Conservation (phyloP, 2,113 vertebrate genomes). For the Pelvicachromis taeniatus region DNA sequence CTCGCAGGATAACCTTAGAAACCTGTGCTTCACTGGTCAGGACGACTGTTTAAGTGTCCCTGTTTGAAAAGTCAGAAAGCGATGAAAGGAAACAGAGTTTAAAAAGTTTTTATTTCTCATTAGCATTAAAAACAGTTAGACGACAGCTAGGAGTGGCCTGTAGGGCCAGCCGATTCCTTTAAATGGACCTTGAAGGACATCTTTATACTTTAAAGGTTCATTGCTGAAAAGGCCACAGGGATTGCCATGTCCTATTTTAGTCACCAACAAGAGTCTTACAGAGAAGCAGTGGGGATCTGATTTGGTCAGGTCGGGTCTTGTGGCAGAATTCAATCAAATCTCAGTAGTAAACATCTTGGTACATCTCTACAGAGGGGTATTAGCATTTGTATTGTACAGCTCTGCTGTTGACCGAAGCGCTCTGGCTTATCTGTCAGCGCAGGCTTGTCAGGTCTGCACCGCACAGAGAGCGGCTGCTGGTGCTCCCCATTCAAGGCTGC, state of each 20-base stretch:
- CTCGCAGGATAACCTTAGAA: neutral
- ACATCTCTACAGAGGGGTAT: slow-evolving; percentile 33
- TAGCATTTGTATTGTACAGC: slow-evolving; percentile 54
- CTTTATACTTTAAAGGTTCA: neutral
- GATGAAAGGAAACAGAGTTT: neutral
- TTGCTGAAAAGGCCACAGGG: slow-evolving; percentile 1
- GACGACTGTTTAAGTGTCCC: neutral
- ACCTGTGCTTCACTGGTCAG: neutral
- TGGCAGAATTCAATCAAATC: slow-evolving; percentile 47
- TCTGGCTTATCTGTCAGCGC: slow-evolving; percentile 54
- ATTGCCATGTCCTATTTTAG: slow-evolving; percentile 36
- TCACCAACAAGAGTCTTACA: slow-evolving; percentile 30
- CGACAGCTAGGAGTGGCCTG: neutral
- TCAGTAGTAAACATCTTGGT: slow-evolving; percentile 35
- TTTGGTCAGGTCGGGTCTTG: slow-evolving; percentile 6
- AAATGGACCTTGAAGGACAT: slow-evolving; percentile 10
- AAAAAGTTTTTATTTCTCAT: slow-evolving; percentile 1
- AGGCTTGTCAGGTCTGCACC: slow-evolving; percentile 52
- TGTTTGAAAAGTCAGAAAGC: neutral
- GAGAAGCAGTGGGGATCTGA: slow-evolving; percentile 46
- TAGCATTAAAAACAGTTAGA: neutral
- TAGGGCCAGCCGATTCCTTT: neutral
- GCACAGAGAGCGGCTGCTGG: slow-evolving; percentile 15
- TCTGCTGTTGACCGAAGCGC: slow-evolving; percentile 37
- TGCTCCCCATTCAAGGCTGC: slow-evolving; percentile 45